These are phyloP conservation scores for Morone chrysops DNA, from an alignment of 2,113 vertebrate genomes.

Conservation along the genomic window DNA sequence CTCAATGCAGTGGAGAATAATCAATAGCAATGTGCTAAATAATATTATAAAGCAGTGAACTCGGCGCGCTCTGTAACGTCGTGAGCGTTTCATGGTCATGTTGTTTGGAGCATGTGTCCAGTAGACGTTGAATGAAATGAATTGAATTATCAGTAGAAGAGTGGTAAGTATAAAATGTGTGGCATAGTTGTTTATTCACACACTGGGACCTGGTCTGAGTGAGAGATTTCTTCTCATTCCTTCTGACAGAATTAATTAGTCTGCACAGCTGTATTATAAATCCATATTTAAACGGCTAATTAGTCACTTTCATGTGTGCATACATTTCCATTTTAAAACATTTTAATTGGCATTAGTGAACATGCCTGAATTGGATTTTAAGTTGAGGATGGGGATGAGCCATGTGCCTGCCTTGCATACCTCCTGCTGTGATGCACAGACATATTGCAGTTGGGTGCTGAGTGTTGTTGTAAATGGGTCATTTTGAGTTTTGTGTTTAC, in stretches of 20 bases:
- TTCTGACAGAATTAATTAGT: neutral
- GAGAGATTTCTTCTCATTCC: neutral
- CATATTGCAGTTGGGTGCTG: neutral
- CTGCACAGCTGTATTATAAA: neutral
- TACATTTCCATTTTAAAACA: neutral
- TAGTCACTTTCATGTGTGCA: neutral
- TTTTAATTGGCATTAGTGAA: neutral
- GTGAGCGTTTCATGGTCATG: constrained; percentile 57
- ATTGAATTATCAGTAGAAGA: constrained; percentile 1
- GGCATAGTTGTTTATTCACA: constrained; percentile 17
- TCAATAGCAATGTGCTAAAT: neutral
- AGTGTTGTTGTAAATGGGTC: constrained; percentile 18
- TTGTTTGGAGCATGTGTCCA: constrained; percentile 26
- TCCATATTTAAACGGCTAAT: neutral
- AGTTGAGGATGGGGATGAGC: neutral
- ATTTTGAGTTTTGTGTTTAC: constrained; percentile 29
- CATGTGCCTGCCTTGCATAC: neutral
- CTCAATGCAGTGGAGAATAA: neutral
- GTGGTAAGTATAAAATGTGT: constrained; percentile 55
- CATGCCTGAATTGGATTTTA: neutral
- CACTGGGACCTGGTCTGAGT: constrained; percentile 54
- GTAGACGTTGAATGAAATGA: neutral
- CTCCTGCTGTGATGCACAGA: neutral
- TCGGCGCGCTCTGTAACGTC: neutral
- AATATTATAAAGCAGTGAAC: neutral